phyloP scores from a whole-genome alignment of 1,140 invertebrate species.

The Cydia strobilella region DNA sequence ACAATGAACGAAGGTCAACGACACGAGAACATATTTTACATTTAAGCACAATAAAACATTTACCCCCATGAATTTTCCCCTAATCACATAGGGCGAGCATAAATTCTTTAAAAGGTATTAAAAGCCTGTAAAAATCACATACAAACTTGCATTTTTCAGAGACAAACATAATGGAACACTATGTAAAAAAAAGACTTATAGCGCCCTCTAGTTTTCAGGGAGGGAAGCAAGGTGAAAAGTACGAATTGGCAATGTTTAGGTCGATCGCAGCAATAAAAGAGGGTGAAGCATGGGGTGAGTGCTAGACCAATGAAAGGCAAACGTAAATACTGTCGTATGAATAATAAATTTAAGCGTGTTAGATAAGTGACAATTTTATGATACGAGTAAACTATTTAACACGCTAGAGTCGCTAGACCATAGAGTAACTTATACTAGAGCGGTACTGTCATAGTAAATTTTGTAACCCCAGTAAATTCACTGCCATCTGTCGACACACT shows the following conservation, averaged over 20 bases:
- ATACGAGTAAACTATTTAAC: background rate
- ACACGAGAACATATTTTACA: background rate
- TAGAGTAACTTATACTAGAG: too few species aligned
- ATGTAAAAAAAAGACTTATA: constrained; percentile 39
- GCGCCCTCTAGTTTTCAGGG: constrained; percentile 35
- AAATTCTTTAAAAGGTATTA: background rate
- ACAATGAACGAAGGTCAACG: background rate
- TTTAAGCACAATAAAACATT: constrained; percentile 8
- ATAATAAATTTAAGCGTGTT: background rate
- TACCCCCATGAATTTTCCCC: constrained; percentile 27
- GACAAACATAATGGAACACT: constrained; percentile 43
- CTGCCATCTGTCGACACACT: too few species aligned
- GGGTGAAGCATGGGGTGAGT: constrained; percentile 29
- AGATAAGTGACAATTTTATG: background rate
- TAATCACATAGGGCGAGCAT: constrained; percentile 3
- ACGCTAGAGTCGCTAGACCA: too few species aligned
- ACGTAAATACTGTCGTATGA: background rate
- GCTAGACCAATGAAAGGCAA: constrained; percentile 1
- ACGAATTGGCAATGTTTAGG: constrained; percentile 39
- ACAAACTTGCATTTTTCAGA: constrained; percentile 32
- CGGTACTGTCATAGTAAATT: too few species aligned
- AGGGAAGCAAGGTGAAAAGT: constrained; percentile 43
- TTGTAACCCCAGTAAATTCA: too few species aligned
- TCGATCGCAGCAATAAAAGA: constrained; percentile 42
- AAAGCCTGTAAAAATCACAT: background rate